Conservation (phyloP, 2,888 invertebrate species). For the Sipunculus nudus region DNA sequence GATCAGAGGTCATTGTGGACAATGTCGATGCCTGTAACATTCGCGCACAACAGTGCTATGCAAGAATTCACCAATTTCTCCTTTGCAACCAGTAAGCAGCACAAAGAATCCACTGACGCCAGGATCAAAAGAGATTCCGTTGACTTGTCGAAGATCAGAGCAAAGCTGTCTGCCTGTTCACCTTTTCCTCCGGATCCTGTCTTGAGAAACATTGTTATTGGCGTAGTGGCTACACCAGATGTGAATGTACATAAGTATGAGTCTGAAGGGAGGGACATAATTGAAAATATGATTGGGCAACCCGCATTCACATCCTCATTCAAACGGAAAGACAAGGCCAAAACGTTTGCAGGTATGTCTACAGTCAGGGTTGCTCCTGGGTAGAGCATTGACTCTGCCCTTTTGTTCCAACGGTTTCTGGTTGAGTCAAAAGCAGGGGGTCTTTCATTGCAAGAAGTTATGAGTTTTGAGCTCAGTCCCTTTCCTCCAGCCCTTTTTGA, state of each 20-base stretch:
- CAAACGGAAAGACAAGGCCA: conserved; percentile 21
- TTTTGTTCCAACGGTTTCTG: conserved; percentile 13
- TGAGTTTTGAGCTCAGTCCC: conserved; percentile 10
- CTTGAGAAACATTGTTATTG: conserved; percentile 27
- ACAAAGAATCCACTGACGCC: conserved; percentile 24
- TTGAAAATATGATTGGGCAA: conserved; percentile 30
- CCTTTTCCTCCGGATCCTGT: conserved; percentile 23
- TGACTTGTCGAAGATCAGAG: conserved; percentile 16
- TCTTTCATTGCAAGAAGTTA: conserved; percentile 13
- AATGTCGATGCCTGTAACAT: conserved; percentile 22
- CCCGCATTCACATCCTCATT: conserved; percentile 20
- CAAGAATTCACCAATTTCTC: conserved; percentile 21
- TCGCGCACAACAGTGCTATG: conserved; percentile 30
- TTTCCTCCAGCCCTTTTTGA: conserved; percentile 19
- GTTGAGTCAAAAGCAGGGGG: conserved; percentile 7
- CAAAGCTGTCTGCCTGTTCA: conserved; percentile 15
- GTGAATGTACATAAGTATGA: conserved; percentile 24
- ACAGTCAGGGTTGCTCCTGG: conserved; percentile 21
- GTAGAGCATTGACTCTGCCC: conserved; percentile 12
- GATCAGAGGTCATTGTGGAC: conserved; percentile 28
- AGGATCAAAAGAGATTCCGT: conserved; percentile 22
- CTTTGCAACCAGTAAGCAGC: conserved; percentile 28
- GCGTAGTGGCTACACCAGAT: conserved; percentile 17
- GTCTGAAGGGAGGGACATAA: conserved; percentile 21
- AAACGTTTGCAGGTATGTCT: conserved; percentile 19